Evolutionary conservation across 2,797 vertebrate species (phyloP).

Genomic region (Anisognathus igniventris): DNA sequence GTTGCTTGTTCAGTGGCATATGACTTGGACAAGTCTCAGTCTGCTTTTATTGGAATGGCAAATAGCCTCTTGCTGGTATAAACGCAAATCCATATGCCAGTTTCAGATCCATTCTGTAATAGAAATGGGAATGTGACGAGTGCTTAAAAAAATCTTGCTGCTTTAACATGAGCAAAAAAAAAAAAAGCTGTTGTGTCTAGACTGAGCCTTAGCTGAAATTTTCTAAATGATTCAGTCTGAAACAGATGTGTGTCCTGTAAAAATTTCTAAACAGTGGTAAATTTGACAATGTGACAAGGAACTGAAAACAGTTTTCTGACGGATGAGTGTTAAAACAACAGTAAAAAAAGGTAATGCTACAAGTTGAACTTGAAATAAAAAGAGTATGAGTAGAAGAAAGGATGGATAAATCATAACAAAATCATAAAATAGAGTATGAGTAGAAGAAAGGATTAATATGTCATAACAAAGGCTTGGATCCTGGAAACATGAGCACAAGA

Average conservation of each 20-base stretch:
- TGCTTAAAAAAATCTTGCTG: not conserved
- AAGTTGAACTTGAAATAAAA: not conserved
- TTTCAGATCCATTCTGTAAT: constrained; percentile 2
- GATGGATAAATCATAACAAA: not conserved
- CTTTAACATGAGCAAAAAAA: not conserved
- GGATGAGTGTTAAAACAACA: not conserved
- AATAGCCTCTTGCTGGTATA: constrained; percentile 7
- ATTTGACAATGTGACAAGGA: not conserved
- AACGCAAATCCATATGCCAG: not conserved
- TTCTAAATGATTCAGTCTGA: not conserved
- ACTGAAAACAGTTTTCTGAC: not conserved
- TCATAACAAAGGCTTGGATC: not conserved
- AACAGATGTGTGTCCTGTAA: constrained; percentile 3
- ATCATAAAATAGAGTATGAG: not conserved
- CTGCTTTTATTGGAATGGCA: not conserved
- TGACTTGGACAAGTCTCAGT: not conserved
- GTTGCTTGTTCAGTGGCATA: not conserved
- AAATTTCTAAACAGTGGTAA: not conserved
- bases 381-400: not conserved
- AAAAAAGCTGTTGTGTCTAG: not conserved
- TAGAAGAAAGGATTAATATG: not conserved
- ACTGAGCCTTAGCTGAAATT: not conserved
- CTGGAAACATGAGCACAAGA: not conserved
- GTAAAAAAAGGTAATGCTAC: not conserved
- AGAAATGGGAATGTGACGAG: not conserved